Percentiles rank a stretch among this genome's conserved stretches.
Conservation (phyloP, 1,140 invertebrate genomes). For the Muscidifurax raptorellus region DNA sequence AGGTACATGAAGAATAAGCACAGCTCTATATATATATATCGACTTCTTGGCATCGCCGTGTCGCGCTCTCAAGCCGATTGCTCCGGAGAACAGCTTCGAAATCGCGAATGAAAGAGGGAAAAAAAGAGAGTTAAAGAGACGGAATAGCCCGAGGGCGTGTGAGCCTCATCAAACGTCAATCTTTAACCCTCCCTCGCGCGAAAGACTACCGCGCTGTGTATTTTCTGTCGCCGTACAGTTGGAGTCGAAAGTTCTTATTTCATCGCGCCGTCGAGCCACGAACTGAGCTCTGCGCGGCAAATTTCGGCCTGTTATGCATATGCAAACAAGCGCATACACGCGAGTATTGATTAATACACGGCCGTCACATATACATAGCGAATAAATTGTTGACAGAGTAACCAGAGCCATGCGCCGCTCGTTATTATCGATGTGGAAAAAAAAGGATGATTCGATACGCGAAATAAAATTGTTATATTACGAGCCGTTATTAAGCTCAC, state of each 20-base stretch:
- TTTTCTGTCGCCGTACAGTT: neutral
- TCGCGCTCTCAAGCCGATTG: slow-evolving; percentile 10
- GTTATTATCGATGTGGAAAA: too few species aligned
- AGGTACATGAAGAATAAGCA: neutral
- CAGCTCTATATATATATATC: neutral
- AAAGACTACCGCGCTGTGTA: neutral
- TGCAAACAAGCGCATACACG: too few species aligned
- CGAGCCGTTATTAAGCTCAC: too few species aligned
- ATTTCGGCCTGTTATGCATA: too few species aligned
- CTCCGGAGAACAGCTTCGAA: neutral
- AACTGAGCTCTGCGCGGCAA: too few species aligned
- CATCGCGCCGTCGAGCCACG: too few species aligned
- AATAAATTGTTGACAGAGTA: too few species aligned
- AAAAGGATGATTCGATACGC: too few species aligned
- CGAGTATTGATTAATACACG: too few species aligned
- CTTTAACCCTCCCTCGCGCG: neutral
- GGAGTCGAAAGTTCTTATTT: neutral
- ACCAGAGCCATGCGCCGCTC: too few species aligned
- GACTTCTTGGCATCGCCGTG: neutral
- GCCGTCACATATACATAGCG: too few species aligned
- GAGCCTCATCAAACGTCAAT: slow-evolving; percentile 19
- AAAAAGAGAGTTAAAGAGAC: neutral
- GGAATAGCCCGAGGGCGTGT: slow-evolving; percentile 8
- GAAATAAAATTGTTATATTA: too few species aligned
- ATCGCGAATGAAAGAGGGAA: neutral